Base-by-base conservation (phyloP, 2,888 invertebrate genomes). In the Tetheella fluctuosa region DNA sequence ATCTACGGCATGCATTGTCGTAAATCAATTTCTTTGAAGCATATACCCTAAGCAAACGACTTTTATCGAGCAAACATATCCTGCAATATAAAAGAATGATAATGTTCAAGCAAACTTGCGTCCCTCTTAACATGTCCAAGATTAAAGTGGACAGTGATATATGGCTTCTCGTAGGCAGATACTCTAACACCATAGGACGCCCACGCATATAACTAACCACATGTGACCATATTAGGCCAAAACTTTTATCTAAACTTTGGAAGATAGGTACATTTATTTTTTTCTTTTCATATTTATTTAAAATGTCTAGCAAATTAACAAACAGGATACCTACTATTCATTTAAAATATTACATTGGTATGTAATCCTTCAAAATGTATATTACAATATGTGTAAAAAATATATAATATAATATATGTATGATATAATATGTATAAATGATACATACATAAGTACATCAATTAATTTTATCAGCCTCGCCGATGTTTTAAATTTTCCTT, bases 31-130 rank as follows among this genome's bases (percentile, higher is more conserved):
- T 82, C 64, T 69, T 73, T 70, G 73, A 59, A 72, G 68, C 69
- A 63, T 65, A 69, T 65, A 74, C 68, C 89, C 89, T 88, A 86
- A 87, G 80, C 83, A 90, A 90, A 90, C 89, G 76, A 71, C 74
- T 83, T 76, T 83, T 79, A 80, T 77, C 75, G 83, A 78, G 71
- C 83, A 89, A 89, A 90, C 88, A 89, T 70, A 68, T 67, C 68
- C 60, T 69, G 70, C 68, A 76, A 74, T 79, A 81, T 79, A 80
- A 83, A 80, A 79, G 74, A 81, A 78, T 78, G 77, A 83, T 80
- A 81, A 79, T 78, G 75, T 77, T 70, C 64, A 65, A 67, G 64
- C 73, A 77, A 78, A 79, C 74, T 77, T 63, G 67, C 67, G 64
- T 64, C 72, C 74, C 70, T 66, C 65, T 57, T 59, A 61, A 63